Percentiles rank a stretch among this genome's conserved stretches.
Evolutionary conservation across 2,113 vertebrate genomes (phyloP).

Genomic region (Rhinoderma darwinii): DNA sequence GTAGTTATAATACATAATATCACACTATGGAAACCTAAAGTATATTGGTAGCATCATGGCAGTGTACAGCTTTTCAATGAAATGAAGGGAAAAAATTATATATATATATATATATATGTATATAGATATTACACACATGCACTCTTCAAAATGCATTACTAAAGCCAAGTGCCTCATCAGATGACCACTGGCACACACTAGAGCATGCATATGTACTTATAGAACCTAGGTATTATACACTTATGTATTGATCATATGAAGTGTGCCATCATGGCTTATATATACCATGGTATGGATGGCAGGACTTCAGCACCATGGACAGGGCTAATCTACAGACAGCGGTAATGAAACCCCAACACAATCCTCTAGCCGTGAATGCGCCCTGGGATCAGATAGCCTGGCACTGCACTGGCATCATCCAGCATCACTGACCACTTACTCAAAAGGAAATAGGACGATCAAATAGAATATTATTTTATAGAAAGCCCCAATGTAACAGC

Average conservation of each 20-base stretch:
- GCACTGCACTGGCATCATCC: not conserved
- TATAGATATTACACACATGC: not conserved
- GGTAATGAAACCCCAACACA: not conserved
- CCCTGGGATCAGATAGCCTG: not conserved
- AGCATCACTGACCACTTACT: not conserved
- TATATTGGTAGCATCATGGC: not conserved
- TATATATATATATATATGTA: too few species aligned
- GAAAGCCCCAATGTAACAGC: not conserved
- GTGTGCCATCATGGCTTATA: too few species aligned
- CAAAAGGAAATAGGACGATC: too few species aligned
- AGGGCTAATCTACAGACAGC: not conserved
- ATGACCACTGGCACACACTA: not conserved
- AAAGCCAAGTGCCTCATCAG: not conserved
- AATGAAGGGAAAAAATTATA: too few species aligned
- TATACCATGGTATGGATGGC: too few species aligned
- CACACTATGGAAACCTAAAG: not conserved
- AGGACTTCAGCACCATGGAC: slow-evolving; percentile 54
- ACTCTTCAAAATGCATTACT: not conserved
- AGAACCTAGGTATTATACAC: too few species aligned
- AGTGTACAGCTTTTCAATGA: too few species aligned
- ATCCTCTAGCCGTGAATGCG: not conserved
- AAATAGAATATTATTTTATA: not conserved
- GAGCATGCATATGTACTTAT: too few species aligned
- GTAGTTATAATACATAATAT: not conserved
- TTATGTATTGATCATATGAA: too few species aligned